These are phyloP conservation scores for Cliona cf. orientalis DNA, from an alignment of 37 sponge, comb jelly and placozoan genomes.

Conservation along the genomic window DNA sequence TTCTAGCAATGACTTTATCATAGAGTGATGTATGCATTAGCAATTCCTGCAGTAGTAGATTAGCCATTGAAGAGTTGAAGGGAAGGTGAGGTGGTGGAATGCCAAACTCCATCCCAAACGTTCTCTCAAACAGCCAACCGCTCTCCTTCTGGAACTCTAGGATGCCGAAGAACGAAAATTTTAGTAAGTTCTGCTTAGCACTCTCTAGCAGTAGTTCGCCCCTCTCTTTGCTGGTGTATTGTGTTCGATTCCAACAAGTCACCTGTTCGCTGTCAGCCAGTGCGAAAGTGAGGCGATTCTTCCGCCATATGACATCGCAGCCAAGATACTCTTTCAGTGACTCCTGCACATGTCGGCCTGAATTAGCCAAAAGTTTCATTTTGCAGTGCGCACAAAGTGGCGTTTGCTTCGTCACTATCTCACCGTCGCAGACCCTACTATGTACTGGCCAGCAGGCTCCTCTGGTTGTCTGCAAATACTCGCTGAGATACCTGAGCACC, in stretches of 20 bases:
- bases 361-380: too few species aligned
- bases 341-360: too few species aligned
- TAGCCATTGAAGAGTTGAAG: not conserved
- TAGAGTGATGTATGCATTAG: not conserved
- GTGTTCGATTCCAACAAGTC: constrained; percentile 22
- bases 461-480: constrained; percentile 57
- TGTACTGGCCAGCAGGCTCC: constrained; percentile 64
- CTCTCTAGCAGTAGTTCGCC: constrained; percentile 24
- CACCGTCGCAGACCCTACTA: too few species aligned
- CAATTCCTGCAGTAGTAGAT: not conserved
- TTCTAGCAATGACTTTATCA: constrained; percentile 21
- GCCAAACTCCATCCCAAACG: constrained; percentile 62
- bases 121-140: constrained; percentile 51
- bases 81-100: constrained; percentile 49
- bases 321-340: constrained; percentile 50
- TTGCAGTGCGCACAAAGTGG: too few species aligned
- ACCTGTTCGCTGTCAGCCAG: constrained; percentile 63
- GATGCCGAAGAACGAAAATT: constrained; percentile 55
- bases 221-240: not conserved
- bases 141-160: constrained; percentile 54
- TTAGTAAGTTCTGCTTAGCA: constrained; percentile 63
- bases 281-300: constrained; percentile 70
- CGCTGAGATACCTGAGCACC: constrained; percentile 62
- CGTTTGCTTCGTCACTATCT: too few species aligned
- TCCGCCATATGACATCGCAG: constrained; percentile 49